Percentiles rank a stretch among this genome's conserved stretches.
Evolutionary conservation across 2,113 vertebrate genomes (phyloP).

Genomic region (Capra hircus): DNA sequence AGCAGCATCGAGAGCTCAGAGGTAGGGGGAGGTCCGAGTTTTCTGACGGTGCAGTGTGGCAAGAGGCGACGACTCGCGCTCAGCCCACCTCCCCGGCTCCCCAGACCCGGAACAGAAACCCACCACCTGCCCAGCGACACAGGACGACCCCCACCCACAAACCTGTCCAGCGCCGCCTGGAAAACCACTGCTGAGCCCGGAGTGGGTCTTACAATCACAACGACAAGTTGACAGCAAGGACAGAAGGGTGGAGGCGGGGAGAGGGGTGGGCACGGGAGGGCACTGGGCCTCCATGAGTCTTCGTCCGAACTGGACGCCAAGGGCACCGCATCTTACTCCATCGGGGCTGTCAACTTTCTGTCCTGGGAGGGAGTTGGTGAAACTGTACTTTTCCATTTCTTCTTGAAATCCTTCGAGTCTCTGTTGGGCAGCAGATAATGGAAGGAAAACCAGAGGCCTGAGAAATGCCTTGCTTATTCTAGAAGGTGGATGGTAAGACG

Average conservation of each 20-base stretch:
- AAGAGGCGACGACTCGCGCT: background rate
- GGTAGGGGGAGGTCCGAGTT: constrained; percentile 68
- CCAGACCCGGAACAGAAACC: background rate
- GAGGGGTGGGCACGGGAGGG: background rate
- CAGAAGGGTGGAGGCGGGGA: background rate
- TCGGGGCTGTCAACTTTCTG: background rate
- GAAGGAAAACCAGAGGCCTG: accelerated
- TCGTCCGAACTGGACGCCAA: accelerated
- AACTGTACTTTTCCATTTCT: background rate
- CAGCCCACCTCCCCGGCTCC: constrained; percentile 18
- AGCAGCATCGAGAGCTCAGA: constrained; percentile 80
- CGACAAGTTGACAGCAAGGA: background rate
- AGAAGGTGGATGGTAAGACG: background rate
- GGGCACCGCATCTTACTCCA: background rate
- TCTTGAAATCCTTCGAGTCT: background rate
- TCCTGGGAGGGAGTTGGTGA: background rate
- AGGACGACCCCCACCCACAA: background rate
- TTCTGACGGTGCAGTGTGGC: background rate
- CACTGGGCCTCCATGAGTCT: background rate
- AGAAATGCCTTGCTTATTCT: background rate
- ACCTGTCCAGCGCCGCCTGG: background rate
- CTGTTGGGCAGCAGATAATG: background rate
- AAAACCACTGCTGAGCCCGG: background rate
- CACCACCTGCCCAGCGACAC: background rate
- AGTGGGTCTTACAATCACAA: background rate